Base-by-base conservation (phyloP, 1,140 invertebrate species). In the Drosophila chauvacae region DNA sequence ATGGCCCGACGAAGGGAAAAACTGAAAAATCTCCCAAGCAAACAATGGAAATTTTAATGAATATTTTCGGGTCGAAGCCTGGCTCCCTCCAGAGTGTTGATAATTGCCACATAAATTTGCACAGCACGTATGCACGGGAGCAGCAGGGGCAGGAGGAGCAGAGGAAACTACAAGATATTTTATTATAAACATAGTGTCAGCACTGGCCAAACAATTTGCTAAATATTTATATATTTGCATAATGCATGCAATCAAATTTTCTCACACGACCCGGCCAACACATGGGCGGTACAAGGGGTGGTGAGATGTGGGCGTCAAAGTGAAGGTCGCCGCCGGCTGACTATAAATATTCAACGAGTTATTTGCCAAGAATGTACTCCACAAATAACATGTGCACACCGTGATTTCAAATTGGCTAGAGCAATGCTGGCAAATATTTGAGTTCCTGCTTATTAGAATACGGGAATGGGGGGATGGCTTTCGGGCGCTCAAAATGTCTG, bases 31-130 rank as follows among this genome's bases (percentile, higher is more conserved):
- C 76, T 87, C 61, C 64, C 68, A 39, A 50, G 53, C 85, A 84
- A 87, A 87, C 84, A 87, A 87, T 84, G 81, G 80, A 80, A 72
- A 81, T 77, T 88, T 90, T 87, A 87, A 87, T 87, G 85, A 90
- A 87, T 84, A 90, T 84, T 87, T 82, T 81, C 73, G 84, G 80
- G 53, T 83, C 61, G 64, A 74, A 82, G 50, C 77, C 47, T 65
- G 60, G 58, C 53, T 70, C 65, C 77, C 69, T 63, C 42, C 57
- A 76, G 80, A 80, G 84, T 87, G 84, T 90, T 87, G 84, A 80
- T 88, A 87, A 87, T 87, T 87, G 84, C 80, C 81, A 84, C 80
- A 87, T 87, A 87, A 87, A 87, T 87, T 83, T 80, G 44, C 44
- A 37, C 68, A 30, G 63, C 76, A 26, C 53, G 51, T 37, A 37